A percentile compares a stretch with the other conserved stretches of the same genome.
Conservation (phyloP, 2,888 invertebrate species). For the Zygothrica quintamaculata region DNA sequence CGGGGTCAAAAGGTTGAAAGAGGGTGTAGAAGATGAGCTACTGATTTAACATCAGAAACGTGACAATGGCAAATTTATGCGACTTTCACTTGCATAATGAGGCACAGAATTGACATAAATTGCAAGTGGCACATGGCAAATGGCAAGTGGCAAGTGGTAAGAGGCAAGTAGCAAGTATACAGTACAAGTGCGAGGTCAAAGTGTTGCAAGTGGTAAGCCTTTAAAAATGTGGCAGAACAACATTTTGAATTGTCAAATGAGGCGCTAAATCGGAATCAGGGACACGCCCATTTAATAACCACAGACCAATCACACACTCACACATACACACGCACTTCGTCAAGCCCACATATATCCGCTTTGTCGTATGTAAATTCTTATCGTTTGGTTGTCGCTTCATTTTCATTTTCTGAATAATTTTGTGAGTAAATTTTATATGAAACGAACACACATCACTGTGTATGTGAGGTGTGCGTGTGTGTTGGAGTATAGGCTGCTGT, state of each 20-base stretch:
- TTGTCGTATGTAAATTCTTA: slow-evolving; percentile 24
- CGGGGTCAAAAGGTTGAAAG: not conserved
- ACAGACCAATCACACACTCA: not conserved
- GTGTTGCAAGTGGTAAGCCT: slow-evolving; percentile 23
- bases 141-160: not conserved
- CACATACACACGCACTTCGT: not conserved
- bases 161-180: slow-evolving; percentile 3
- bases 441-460: slow-evolving; percentile 11
- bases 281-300: not conserved
- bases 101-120: slow-evolving; percentile 33
- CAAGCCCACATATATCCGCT: not conserved
- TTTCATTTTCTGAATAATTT: slow-evolving; percentile 41
- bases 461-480: slow-evolving; percentile 2
- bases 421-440: slow-evolving; percentile 26
- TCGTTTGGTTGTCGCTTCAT: slow-evolving; percentile 21
- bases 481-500: slow-evolving; percentile 7
- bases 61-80: slow-evolving; percentile 54
- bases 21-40: not conserved
- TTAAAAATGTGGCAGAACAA: slow-evolving; percentile 27
- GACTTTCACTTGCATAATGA: slow-evolving; percentile 42
- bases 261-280: slow-evolving; percentile 9
- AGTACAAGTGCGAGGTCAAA: not conserved
- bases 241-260: slow-evolving; percentile 44
- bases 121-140: slow-evolving; percentile 1
- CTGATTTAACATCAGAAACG: slow-evolving; percentile 20